A percentile compares a stretch with the other conserved stretches of the same genome.
These are phyloP conservation scores for Steinernema khuongi DNA, from an alignment of 1,140 invertebrate species.

Conservation along the genomic window DNA sequence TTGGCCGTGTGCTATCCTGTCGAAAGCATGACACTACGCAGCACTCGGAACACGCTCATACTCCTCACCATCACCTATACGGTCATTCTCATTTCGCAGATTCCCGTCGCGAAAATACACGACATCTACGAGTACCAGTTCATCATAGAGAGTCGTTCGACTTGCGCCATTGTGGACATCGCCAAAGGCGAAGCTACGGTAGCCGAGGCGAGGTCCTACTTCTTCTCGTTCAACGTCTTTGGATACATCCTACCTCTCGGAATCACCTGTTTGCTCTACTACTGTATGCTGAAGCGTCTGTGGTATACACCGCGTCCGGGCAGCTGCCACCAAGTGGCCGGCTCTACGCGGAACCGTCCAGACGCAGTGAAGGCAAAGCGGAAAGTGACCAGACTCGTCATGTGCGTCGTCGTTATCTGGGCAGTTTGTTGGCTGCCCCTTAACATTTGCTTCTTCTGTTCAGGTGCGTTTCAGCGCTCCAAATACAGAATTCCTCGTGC, in stretches of 20 bases:
- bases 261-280: conserved; percentile 81
- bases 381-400: conserved; percentile 83
- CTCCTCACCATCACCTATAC: conserved; percentile 39
- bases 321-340: conserved; percentile 55
- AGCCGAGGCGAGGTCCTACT: conserved; percentile 54
- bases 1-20: conserved; percentile 90
- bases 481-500: neutral
- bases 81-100: conserved; percentile 47
- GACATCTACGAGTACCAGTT: conserved; percentile 67
- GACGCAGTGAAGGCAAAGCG: conserved; percentile 76
- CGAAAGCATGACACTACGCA: conserved; percentile 77
- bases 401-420: conserved; percentile 87
- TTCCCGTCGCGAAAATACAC: conserved; percentile 62
- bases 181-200: conserved; percentile 48
- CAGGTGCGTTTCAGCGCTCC: conserved; percentile 26
- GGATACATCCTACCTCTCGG: conserved; percentile 64
- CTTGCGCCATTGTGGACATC: conserved; percentile 52
- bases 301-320: conserved; percentile 66
- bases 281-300: conserved; percentile 78
- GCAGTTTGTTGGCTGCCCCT: conserved; percentile 91
- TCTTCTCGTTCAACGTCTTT: conserved; percentile 61
- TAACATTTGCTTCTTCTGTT: conserved; percentile 66
- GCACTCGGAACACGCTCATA: conserved; percentile 71
- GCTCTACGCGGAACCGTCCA: conserved; percentile 68
- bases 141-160: conserved; percentile 44